A percentile compares a stretch with the other conserved stretches of the same genome.
These are phyloP conservation scores for Nasua narica DNA, from an alignment of 2,797 vertebrate genomes.

Conservation along the genomic window DNA sequence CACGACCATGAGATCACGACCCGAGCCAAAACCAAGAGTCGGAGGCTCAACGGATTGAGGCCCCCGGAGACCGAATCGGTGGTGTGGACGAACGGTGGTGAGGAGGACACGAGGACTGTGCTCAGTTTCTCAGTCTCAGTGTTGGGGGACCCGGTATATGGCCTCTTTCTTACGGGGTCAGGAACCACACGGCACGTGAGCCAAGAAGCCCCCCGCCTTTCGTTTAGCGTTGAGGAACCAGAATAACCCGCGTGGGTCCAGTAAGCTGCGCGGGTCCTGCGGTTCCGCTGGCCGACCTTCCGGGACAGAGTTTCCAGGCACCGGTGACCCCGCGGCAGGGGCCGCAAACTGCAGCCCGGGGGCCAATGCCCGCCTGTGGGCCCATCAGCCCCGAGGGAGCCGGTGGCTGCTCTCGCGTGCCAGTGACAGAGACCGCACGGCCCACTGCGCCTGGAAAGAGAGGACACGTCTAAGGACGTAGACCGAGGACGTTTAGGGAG, in stretches of 20 bases:
- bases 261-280: not conserved
- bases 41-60: not conserved
- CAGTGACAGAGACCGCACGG: not conserved
- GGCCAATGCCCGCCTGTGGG: not conserved
- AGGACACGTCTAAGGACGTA: not conserved
- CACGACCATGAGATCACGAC: not conserved
- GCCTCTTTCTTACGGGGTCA: not conserved
- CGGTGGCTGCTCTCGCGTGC: not conserved
- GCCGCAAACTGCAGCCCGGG: rapidly evolving
- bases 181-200: not conserved
- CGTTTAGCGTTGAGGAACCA: not conserved
- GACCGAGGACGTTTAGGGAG: not conserved
- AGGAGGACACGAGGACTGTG: not conserved
- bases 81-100: not conserved
- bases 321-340: not conserved
- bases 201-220: not conserved
- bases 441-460: not conserved
- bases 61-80: not conserved
- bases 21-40: not conserved
- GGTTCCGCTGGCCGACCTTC: not conserved
- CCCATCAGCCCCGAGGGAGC: slow-evolving; percentile 13
- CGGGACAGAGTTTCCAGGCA: not conserved
- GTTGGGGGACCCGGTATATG: not conserved
- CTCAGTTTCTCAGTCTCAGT: not conserved
- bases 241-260: not conserved